These are phyloP conservation scores for Hippocampus guttulatus DNA, from an alignment of 2,113 vertebrate species.

Conservation along the genomic window DNA sequence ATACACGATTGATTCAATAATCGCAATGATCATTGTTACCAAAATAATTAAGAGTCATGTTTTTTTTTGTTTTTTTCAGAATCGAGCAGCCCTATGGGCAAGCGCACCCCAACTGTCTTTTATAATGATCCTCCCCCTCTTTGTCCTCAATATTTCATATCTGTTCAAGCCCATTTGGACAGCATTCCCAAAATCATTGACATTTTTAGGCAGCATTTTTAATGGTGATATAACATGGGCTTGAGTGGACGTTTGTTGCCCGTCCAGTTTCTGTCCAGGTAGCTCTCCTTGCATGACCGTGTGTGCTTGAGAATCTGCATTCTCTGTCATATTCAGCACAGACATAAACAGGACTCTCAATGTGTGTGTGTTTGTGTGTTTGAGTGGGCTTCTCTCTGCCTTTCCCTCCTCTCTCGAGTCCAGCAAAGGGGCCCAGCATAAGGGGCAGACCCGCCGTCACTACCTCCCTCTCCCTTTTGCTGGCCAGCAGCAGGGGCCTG, in stretches of 20 bases:
- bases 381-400: constrained; percentile 67
- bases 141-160: not conserved
- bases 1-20: no score
- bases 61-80: no score
- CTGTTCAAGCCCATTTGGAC: not conserved
- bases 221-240: constrained; percentile 44
- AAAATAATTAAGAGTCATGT: no score
- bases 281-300: constrained; percentile 5
- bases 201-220: constrained; percentile 22
- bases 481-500: constrained; percentile 55
- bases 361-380: no score
- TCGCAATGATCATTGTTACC: no score
- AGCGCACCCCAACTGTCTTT: no score
- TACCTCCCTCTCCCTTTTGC: constrained; percentile 50
- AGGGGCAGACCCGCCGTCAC: constrained; percentile 60
- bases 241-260: constrained; percentile 38
- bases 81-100: no score
- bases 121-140: no score
- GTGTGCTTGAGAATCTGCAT: constrained; percentile 40
- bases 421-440: constrained; percentile 70
- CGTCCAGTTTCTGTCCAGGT: constrained; percentile 35
- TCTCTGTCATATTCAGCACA: constrained; percentile 50
- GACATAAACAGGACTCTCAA: constrained; percentile 57
- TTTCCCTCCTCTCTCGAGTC: constrained; percentile 69
- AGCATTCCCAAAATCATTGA: constrained; percentile 3